Evolutionary conservation across 2,113 vertebrate species (phyloP), one percentile per base, ranked within the genome.

Genomic region (Galeopterus variegatus): DNA sequence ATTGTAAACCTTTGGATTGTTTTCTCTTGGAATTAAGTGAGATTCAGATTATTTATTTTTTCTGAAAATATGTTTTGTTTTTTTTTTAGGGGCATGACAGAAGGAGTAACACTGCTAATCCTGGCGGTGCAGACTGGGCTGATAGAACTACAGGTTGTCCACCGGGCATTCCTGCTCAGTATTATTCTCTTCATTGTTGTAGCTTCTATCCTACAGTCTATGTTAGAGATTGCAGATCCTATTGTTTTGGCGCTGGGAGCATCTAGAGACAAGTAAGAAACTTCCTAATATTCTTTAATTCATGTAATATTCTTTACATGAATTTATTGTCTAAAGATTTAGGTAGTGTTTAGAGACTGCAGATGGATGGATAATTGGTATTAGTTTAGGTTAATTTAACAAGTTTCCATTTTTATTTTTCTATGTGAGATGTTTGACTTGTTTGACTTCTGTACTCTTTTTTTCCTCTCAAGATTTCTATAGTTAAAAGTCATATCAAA

Each of bases 121-220:
- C 98, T 99, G 86, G 99, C 99, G 0, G 99, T 99, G 50, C 99
- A 99, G 98, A 99, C 99, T 0, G 99, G 99, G 62, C 99, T 99
- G 93, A 99, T 99, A 87, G 99, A 99, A 96, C 98, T 99, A 36
- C 99, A 99, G 98, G 99, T 99, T 50, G 99, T 99, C 87, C 99
- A 99, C 98, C 98, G 99, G 97, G 99, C 99, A 0, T 99, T 99
- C 98, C 99, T 99, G 65, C 99, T 99, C 96, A 99, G 99, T 98
- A 99, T 99, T 97, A 99, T 99, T 98, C 99, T 99, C 95, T 99
- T 99, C 98, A 99, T 99, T 75, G 99, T 99, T 45, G 99, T 99
- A 50, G 99, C 99, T 41, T 99, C 99, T 94, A 99, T 99, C 92
- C 99, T 99, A 23, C 99, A 99, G 98, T 99, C 99, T 64, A 99